Evolutionary conservation across 2,113 vertebrate species (phyloP), one percentile per base, ranked within the genome.

Genomic region (Ophiodon elongatus): DNA sequence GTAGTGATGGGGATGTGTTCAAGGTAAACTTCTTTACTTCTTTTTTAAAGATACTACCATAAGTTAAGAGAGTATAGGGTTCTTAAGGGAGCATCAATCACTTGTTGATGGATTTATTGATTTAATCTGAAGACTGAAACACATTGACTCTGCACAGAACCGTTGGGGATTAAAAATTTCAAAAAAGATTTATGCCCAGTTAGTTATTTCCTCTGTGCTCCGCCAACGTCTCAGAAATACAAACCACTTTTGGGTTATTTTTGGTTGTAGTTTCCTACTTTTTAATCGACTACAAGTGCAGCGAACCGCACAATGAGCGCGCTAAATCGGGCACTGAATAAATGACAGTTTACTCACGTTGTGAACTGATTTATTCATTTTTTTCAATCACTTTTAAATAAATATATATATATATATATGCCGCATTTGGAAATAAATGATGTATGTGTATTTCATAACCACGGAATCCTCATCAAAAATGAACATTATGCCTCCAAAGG

Each of bases 401-500:
- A 27, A 3, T 27, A 50, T 43, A 15, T 7, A 39, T 10, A 33
- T 33, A 33, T 35, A 23, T 56, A 3, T 71, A 21, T 57, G 23
- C 8, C 17, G 33, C 23, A 39, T 15, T 37, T 54, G 6, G 45
- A 70, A 54, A 54, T 27, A 35, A 31, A 8, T 13, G 6, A 0
- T 11, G 8, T 8, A 10, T 15, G 7, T 45, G 29, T 39, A 27
- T 23, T 27, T 60, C 25, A 27, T 21, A 66, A 15, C 10, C 21
- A n/a, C 0, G 0, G 1, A 1, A 33, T 45, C n/a, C n/a, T n/a
- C n/a, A n/a, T n/a, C n/a, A 1, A 21, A 64, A 63, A 7, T 31
- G 1, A n/a, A n/a, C n/a, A 45, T 15, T 0, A 25, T 17, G 11
- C 19, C 13, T 37, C 21, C 27, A 74, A 21, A 4, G 17, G 21